Base-by-base conservation (phyloP, 2,797 vertebrate genomes). In the Cyclopterus lumpus region DNA sequence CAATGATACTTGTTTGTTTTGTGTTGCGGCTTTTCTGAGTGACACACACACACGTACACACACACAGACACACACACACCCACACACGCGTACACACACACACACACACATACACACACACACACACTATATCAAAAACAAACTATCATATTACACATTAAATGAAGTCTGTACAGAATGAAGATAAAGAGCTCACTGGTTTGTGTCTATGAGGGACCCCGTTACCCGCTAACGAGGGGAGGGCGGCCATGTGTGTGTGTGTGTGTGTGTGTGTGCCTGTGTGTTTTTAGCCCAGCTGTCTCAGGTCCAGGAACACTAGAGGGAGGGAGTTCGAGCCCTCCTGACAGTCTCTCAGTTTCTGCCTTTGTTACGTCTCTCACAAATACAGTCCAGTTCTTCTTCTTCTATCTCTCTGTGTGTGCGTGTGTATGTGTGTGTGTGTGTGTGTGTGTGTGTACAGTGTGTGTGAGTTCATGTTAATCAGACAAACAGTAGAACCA, bases 81-180 rank as follows among this genome's bases (percentile, higher is more conserved):
- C 73, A 53, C 79, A 49, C 81, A 83, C 66, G n/a, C n/a, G n/a
- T n/a, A n/a, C n/a, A n/a, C n/a, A n/a, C n/a, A n/a, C n/a, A n/a
- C n/a, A n/a, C n/a, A n/a, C n/a, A n/a, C n/a, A n/a, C n/a, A n/a
- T n/a, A n/a, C n/a, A n/a, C n/a, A n/a, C n/a, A n/a, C n/a, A n/a
- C n/a, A n/a, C n/a, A n/a, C n/a, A n/a, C n/a, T n/a, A n/a, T n/a
- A n/a, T n/a, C n/a, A n/a, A n/a, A n/a, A n/a, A n/a, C n/a, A n/a
- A n/a, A n/a, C n/a, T n/a, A n/a, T n/a, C n/a, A 40, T 68, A 48
- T 87, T 88, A 20, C 84, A 91, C 88, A 80, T 65, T 74, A 71
- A 90, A 90, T 88, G 48, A 73, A 69, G 69, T 90, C 84, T 91
- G 44, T 89, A 92, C 90, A 90, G 80, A 79, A 88, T 81, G 18